Evolutionary conservation across 2,888 invertebrate genomes (phyloP).

Genomic region (Drosophila sordidapex): DNA sequence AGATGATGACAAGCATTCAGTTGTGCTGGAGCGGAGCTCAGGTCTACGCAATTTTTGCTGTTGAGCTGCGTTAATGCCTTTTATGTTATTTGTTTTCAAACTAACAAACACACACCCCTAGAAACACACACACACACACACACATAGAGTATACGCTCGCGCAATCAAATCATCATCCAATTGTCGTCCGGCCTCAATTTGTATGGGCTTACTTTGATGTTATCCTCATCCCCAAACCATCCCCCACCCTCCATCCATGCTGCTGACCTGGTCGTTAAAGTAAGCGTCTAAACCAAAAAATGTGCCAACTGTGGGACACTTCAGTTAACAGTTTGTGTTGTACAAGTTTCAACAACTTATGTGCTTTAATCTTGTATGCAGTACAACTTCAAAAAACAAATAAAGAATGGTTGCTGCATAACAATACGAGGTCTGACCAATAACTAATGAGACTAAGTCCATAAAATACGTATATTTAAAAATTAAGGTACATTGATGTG

Average conservation of each 20-base stretch:
- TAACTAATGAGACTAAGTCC: no score
- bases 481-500: no score
- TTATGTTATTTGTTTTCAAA: background rate
- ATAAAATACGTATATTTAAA: no score
- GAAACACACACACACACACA: background rate
- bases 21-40: background rate
- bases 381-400: background rate
- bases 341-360: background rate
- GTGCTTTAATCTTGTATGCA: background rate
- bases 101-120: background rate
- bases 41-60: conserved; percentile 13
- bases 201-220: conserved; percentile 89
- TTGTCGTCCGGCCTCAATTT: conserved; percentile 97
- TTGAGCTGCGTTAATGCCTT: conserved; percentile 31
- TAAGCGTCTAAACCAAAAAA: conserved; percentile 12
- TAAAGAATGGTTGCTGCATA: background rate
- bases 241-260: background rate
- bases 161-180: conserved; percentile 93
- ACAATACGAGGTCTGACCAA: no score
- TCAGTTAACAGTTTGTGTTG: background rate
- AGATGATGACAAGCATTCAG: background rate
- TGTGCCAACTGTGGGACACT: background rate
- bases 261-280: conserved; percentile 43
- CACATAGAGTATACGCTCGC: background rate
- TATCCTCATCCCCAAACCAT: background rate